A percentile compares a stretch with the other conserved stretches of the same genome.
phyloP scores from a whole-genome alignment of 2,797 vertebrate genomes.

The Psittacula derbiana region DNA sequence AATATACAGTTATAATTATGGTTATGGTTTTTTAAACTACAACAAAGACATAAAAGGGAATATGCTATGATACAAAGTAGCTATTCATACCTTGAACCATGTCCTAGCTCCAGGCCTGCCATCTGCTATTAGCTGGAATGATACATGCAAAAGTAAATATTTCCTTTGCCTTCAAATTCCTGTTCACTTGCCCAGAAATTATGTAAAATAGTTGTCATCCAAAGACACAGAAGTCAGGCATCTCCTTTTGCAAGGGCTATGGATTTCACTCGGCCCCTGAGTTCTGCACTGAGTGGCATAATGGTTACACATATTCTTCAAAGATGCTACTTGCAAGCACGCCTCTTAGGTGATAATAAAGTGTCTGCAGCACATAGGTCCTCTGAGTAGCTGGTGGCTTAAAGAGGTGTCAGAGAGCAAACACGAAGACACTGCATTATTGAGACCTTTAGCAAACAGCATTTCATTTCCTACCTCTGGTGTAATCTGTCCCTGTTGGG shows the following conservation, averaged over 20 bases:
- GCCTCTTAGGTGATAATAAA: neutral
- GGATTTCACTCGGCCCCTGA: neutral
- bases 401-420: neutral
- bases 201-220: neutral
- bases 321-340: neutral
- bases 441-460: neutral
- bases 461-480: neutral
- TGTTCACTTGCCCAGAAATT: neutral
- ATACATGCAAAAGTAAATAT: neutral
- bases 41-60: neutral
- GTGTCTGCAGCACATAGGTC: neutral
- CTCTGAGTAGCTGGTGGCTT: rapidly evolving
- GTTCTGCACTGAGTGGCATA: neutral
- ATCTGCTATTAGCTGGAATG: neutral
- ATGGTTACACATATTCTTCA: neutral
- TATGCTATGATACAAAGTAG: neutral
- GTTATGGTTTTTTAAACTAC: neutral
- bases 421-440: neutral
- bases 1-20: neutral
- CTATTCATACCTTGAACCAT: neutral
- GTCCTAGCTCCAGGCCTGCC: neutral
- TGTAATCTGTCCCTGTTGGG: neutral
- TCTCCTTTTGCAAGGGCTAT: neutral
- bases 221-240: neutral
- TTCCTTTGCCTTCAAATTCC: neutral